Evolutionary conservation across 2,113 vertebrate species (phyloP).

Genomic region (Glareola pratincola): DNA sequence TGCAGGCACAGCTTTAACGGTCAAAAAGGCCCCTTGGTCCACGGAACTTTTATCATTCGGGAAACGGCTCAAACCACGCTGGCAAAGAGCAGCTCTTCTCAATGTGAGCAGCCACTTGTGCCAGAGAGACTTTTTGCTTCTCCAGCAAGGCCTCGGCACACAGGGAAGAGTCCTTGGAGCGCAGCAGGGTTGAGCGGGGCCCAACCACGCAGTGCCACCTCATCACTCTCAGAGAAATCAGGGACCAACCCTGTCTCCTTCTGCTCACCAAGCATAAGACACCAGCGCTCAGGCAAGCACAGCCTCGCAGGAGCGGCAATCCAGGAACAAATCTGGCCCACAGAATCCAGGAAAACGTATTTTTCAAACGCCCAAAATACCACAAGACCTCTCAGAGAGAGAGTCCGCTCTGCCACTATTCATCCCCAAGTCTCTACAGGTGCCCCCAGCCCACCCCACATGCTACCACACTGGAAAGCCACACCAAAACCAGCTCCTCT

Average conservation of each 20-base stretch:
- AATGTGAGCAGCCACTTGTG: accelerated
- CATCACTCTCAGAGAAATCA: neutral
- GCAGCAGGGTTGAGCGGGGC: neutral
- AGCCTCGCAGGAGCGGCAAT: neutral
- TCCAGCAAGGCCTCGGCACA: neutral
- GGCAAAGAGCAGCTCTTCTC: neutral
- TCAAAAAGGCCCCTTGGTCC: neutral
- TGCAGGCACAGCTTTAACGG: neutral
- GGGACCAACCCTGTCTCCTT: neutral
- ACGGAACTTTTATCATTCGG: neutral
- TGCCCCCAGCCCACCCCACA: neutral
- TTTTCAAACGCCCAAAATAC: neutral
- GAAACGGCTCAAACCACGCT: neutral
- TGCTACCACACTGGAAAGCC: neutral
- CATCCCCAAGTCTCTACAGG: neutral
- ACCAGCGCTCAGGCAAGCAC: neutral
- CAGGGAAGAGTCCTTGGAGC: neutral
- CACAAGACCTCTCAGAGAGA: neutral
- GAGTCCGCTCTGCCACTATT: neutral
- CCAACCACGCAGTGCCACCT: neutral
- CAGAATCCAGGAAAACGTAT: neutral
- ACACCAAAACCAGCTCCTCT: neutral
- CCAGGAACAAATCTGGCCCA: neutral
- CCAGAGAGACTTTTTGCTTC: neutral
- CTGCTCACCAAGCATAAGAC: neutral